Evolutionary conservation across 2,113 vertebrate species (phyloP).

Genomic region (Laterallus jamaicensis): DNA sequence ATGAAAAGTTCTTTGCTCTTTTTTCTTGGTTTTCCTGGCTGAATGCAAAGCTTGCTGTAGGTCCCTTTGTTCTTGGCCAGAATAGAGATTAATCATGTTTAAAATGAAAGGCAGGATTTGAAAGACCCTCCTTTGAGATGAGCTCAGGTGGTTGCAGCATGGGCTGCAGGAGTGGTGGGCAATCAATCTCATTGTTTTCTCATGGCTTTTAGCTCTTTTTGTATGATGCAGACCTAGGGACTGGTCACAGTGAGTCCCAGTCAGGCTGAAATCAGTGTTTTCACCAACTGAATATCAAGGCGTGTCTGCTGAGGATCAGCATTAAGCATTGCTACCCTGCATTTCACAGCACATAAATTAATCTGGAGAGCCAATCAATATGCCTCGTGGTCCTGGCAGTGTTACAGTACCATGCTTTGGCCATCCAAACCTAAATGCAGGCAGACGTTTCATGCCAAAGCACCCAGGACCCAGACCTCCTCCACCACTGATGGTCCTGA

Average conservation of each 20-base stretch:
- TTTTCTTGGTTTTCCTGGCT: background rate
- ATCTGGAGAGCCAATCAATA: background rate
- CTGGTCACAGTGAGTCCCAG: rapidly evolving
- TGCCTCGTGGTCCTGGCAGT: rapidly evolving
- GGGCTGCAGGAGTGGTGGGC: background rate
- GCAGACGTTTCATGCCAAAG: background rate
- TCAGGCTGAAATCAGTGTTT: background rate
- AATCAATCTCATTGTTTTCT: background rate
- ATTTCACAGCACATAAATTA: background rate
- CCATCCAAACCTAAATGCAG: background rate
- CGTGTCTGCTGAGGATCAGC: background rate
- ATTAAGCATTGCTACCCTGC: background rate
- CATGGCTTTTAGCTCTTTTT: background rate
- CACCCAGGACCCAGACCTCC: background rate
- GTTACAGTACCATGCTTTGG: background rate
- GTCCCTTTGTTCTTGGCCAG: background rate
- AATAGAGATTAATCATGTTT: background rate
- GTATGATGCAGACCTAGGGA: background rate
- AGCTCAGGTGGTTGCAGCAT: background rate
- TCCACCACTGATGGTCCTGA: background rate
- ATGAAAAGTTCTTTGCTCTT: background rate
- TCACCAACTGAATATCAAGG: background rate
- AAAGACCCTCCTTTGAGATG: background rate
- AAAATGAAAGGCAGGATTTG: background rate
- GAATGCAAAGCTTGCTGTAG: background rate